Evolutionary conservation across 92 coral and sea anemone species (phyloP), one percentile per base, ranked within the genome.

Genomic region (Epizoanthus scotinus): DNA sequence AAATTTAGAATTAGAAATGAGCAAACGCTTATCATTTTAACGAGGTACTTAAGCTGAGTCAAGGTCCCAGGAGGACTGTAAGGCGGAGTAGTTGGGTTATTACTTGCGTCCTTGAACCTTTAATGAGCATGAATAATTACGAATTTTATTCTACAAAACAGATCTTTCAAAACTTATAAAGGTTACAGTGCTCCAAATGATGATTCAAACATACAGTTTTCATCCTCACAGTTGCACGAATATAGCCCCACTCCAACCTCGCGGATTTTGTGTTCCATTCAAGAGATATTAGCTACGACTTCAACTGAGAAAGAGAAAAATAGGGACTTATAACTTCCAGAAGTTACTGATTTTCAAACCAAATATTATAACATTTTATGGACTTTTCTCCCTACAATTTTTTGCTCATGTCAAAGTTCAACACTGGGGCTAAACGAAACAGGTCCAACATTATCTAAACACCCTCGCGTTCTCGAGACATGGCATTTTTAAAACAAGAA

Each of bases 281-380:
- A 61, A 61, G 66, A 61, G 66, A 61, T 61, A 24, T 1, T 61
- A 3, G 18, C 3, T 25, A 8, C 10, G 36, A 61, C 36, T 61
- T 6, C 7, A 4, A 0, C 0, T 26, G 14, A 25, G 66, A 61
- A 61, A 61, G 66, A 61, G 34, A 24, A 61, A 61, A 15, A 61
- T 8, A 61, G 38, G 5, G 66, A 61, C 2, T 61, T 25, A 18
- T 44, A 61, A 22, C 66, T 61, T 20, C 18, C 4, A 61, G 34
- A 61, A 21, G 66, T 61, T 61, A 6, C 66, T 22, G 29, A 61
- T 24, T 61, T 61, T 61, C 66, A 61, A 61, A 61, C 66, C 38
- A 61, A 22, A 61, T 8, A 8, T 61, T 12, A 61, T 61, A 61
- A 26, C 9, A 25, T 25, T 61, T 61, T 61, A 61, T 3, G 2